These are phyloP conservation scores for Microtus montanus DNA, from an alignment of 2,113 vertebrate species.

Conservation along the genomic window DNA sequence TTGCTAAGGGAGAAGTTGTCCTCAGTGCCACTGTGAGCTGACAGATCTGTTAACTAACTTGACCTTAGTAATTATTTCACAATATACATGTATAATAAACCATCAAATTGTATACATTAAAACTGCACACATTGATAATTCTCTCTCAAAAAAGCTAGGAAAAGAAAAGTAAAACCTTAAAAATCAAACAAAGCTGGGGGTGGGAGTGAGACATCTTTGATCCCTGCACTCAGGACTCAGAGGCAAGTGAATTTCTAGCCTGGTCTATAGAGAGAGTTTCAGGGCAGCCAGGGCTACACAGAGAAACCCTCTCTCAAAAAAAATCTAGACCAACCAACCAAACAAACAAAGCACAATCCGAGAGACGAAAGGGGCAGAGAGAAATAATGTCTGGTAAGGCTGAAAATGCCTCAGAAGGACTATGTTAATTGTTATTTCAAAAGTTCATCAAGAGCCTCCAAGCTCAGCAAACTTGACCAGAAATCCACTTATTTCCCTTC, in stretches of 20 bases:
- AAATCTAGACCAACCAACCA: neutral
- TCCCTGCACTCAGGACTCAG: neutral
- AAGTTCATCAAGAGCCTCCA: conserved; percentile 69
- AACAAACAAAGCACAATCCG: neutral
- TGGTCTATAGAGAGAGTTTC: neutral
- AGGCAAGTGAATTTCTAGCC: neutral
- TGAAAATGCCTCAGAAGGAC: conserved; percentile 70
- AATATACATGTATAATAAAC: neutral
- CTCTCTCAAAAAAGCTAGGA: neutral
- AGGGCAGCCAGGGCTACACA: neutral
- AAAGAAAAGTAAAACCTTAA: neutral
- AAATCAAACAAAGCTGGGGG: neutral
- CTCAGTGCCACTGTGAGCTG: too few relatives aligned
- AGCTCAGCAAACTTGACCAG: conserved; percentile 70
- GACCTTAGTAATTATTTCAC: neutral
- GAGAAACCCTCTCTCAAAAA: neutral
- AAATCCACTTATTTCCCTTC: conserved; percentile 54
- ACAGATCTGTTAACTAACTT: neutral
- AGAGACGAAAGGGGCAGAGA: conserved; percentile 65
- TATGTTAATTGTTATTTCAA: conserved; percentile 52
- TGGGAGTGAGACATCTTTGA: neutral
- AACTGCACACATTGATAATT: neutral
- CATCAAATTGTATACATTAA: neutral
- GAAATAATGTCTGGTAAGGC: conserved; percentile 73
- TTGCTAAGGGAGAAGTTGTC: neutral